A percentile compares a stretch with the other conserved stretches of the same genome.
phyloP scores from a whole-genome alignment of 1,140 invertebrate species.

The Drosophila neocordata region DNA sequence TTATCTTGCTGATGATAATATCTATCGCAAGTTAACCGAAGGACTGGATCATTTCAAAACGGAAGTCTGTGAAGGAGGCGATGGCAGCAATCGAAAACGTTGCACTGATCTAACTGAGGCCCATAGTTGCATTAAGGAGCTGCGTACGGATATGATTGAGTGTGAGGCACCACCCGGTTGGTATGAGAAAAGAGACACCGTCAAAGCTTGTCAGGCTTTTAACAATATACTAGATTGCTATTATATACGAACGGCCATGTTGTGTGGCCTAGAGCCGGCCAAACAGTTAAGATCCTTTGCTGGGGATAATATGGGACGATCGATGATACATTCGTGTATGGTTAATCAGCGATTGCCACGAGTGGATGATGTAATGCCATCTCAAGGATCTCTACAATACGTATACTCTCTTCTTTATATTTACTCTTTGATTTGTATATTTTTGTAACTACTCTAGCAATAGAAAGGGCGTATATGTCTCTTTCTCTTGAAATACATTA shows the following conservation, averaged over 20 bases:
- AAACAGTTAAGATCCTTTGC: slow-evolving; percentile 65
- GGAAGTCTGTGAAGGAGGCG: slow-evolving; percentile 52
- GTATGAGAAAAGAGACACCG: slow-evolving; percentile 65
- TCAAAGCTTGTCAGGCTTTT: slow-evolving; percentile 52
- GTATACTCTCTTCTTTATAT: too few species aligned
- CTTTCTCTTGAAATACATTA: slow-evolving; percentile 25
- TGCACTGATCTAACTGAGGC: slow-evolving; percentile 46
- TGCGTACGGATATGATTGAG: slow-evolving; percentile 75
- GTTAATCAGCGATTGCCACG: slow-evolving; percentile 42
- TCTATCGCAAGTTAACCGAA: slow-evolving; percentile 58
- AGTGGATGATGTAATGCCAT: slow-evolving; percentile 60
- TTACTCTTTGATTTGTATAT: not conserved
- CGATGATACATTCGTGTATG: slow-evolving; percentile 45
- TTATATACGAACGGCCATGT: slow-evolving; percentile 63
- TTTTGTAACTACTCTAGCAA: slow-evolving; percentile 4
- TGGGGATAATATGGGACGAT: slow-evolving; percentile 55
- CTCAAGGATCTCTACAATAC: not conserved
- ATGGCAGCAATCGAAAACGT: slow-evolving; percentile 50
- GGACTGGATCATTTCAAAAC: slow-evolving; percentile 55
- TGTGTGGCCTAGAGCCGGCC: slow-evolving; percentile 68
- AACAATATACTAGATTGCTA: slow-evolving; percentile 75
- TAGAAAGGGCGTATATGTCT: slow-evolving; percentile 14
- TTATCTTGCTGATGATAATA: slow-evolving; percentile 52
- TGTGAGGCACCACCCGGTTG: slow-evolving; percentile 77
- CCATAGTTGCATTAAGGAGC: slow-evolving; percentile 61